Base-by-base conservation (phyloP, 1,140 invertebrate species). In the Drosophila hydei region DNA sequence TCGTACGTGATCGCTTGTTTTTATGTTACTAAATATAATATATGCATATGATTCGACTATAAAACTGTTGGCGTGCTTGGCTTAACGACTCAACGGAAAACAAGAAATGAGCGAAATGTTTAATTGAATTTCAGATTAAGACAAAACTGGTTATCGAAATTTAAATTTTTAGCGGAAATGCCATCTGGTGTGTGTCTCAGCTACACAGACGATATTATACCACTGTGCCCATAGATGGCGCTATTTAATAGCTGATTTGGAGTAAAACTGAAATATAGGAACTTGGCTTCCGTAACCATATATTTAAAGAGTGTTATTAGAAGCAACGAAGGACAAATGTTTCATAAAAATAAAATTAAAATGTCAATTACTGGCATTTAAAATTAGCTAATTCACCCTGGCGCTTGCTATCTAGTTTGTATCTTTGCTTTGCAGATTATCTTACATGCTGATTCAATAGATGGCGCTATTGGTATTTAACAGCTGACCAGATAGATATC, bases 11-110 rank as follows among this genome's bases (percentile, higher is more conserved):
- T 45, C 48, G 55, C 68, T 59, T 76, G 60, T 60, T 71, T 78
- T 62, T 79, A 64, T 75, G 77, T 72, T 77, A 56, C 61, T 65
- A 81, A 87, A 75, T 87, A 78, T 87, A 81, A 87, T 75, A 77
- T 87, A 80, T 87, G 74, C 77, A 64, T 55, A 65, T 38, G 77
- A 88, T 87, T 78, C 80, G 68, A 69, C 71, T 43, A 75, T 85
- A 65, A 85, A 88, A 83, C 63, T 79, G 72, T 70, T 88, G 55
- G 54, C 79, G 45, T 71, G 40, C 9, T 63, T 75, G 75, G 60
- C 78, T 83, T 87, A 72, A 88, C 56, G 79, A 80, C 30, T 50
- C 43, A 45, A 62, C 42, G 27, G 55, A 51, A 38, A 55, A 70
- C 50, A 55, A 30, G 43, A 40, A 71, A 51, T 33, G 16, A 50